Percentiles rank a stretch among this genome's conserved stretches.
Evolutionary conservation across 2,888 invertebrate species (phyloP).

Genomic region (Ichneumoninae sp.): DNA sequence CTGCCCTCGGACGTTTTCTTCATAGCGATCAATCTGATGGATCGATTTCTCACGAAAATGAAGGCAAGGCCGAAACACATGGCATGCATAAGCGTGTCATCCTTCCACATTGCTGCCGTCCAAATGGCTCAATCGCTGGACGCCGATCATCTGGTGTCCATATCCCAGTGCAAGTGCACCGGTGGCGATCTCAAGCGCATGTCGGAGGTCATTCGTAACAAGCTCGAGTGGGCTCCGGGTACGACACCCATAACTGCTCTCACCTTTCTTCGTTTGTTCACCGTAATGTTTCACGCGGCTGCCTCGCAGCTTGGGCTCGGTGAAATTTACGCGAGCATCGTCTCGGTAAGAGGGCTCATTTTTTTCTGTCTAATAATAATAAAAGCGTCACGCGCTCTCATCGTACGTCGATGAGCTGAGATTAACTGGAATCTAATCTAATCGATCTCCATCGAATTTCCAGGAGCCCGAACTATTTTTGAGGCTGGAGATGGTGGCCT

Average conservation of each 20-base stretch:
- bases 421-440: not conserved
- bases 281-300: conserved; percentile 87
- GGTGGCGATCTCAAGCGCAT: conserved; percentile 94
- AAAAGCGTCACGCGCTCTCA: no score
- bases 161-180: conserved; percentile 92
- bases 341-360: conserved; percentile 83
- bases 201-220: conserved; percentile 92
- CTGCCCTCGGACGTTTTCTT: conserved; percentile 92
- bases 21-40: conserved; percentile 91
- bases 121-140: conserved; percentile 87
- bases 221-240: conserved; percentile 88
- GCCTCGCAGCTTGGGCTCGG: conserved; percentile 86
- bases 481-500: conserved; percentile 90
- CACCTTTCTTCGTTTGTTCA: conserved; percentile 89
- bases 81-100: conserved; percentile 94
- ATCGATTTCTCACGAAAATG: conserved; percentile 93
- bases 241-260: conserved; percentile 87
- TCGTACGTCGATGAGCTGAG: conserved; percentile 1
- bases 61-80: conserved; percentile 93
- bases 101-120: conserved; percentile 93
- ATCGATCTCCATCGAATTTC: not conserved
- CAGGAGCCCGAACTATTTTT: conserved; percentile 88
- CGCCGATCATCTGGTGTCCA: conserved; percentile 88
- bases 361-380: not conserved
- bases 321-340: conserved; percentile 85